A percentile compares a stretch with the other conserved stretches of the same genome.
phyloP scores from a whole-genome alignment of 2,797 vertebrate genomes.

The Sebastes steindachneri region DNA sequence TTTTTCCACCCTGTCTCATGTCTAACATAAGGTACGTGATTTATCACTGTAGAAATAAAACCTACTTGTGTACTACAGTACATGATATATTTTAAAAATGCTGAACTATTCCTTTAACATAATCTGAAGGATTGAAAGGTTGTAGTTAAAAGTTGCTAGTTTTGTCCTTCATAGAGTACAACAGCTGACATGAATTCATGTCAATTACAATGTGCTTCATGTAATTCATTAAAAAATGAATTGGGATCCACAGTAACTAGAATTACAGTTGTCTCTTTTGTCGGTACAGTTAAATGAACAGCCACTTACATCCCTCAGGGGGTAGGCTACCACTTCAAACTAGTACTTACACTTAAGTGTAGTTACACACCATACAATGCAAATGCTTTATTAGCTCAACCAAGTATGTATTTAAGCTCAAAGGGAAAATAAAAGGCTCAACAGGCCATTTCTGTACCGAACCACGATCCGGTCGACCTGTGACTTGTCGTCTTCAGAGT shows the following conservation, averaged over 20 bases:
- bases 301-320: neutral
- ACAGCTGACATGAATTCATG: neutral
- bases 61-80: neutral
- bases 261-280: neutral
- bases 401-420: neutral
- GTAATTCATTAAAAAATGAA: neutral
- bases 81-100: neutral
- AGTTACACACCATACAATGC: neutral
- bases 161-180: neutral
- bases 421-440: neutral
- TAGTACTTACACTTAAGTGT: neutral
- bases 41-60: neutral
- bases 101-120: neutral
- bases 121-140: neutral
- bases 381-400: neutral
- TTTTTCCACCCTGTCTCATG: neutral
- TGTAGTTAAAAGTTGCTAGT: neutral
- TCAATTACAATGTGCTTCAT: neutral
- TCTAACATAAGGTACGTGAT: neutral
- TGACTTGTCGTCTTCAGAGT: slow-evolving; percentile 87
- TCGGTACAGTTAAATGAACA: neutral
- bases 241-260: neutral
- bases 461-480: slow-evolving; percentile 86
- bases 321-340: neutral
- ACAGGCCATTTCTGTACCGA: slow-evolving; percentile 78